Evolutionary conservation across 2,888 invertebrate genomes (phyloP).

Genomic region (Eretmocerus hayati): DNA sequence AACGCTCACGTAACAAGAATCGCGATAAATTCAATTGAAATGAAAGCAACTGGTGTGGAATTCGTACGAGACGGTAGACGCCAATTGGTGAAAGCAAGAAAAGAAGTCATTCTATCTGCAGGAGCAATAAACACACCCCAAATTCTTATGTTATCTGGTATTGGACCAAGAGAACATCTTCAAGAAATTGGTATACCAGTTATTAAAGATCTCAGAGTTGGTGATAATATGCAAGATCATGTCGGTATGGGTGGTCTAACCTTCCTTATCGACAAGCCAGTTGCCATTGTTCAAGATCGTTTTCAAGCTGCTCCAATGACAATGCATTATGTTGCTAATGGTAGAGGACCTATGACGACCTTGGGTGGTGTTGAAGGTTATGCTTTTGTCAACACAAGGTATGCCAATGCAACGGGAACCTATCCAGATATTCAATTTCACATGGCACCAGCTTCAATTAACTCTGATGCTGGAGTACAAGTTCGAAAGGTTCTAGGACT

Average conservation of each 20-base stretch:
- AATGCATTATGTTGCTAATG: slow-evolving; percentile 71
- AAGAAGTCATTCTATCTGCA: slow-evolving; percentile 81
- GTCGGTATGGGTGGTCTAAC: slow-evolving; percentile 79
- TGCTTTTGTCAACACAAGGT: slow-evolving; percentile 79
- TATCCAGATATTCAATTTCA: slow-evolving; percentile 90
- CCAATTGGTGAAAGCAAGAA: slow-evolving; percentile 64
- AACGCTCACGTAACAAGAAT: slow-evolving; percentile 72
- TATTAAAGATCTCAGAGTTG: slow-evolving; percentile 66
- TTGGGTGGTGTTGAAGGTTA: slow-evolving; percentile 82
- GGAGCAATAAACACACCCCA: slow-evolving; percentile 91
- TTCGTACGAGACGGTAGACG: slow-evolving; percentile 67
- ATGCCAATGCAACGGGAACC: slow-evolving; percentile 67
- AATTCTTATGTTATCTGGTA: slow-evolving; percentile 83
- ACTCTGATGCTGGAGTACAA: slow-evolving; percentile 70
- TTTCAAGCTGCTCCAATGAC: slow-evolving; percentile 72
- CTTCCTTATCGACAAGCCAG: slow-evolving; percentile 74
- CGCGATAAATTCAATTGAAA: slow-evolving; percentile 65
- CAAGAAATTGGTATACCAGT: slow-evolving; percentile 64
- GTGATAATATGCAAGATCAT: slow-evolving; percentile 81
- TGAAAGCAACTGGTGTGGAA: slow-evolving; percentile 74
- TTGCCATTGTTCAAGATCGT: slow-evolving; percentile 73
- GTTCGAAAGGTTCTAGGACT: slow-evolving; percentile 71
- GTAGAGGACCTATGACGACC: slow-evolving; percentile 79
- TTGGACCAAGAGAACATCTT: slow-evolving; percentile 68
- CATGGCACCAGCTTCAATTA: slow-evolving; percentile 84